A percentile compares a stretch with the other conserved stretches of the same genome.
Evolutionary conservation across 2,797 vertebrate species (phyloP).

Genomic region (Pelodytes ibericus): DNA sequence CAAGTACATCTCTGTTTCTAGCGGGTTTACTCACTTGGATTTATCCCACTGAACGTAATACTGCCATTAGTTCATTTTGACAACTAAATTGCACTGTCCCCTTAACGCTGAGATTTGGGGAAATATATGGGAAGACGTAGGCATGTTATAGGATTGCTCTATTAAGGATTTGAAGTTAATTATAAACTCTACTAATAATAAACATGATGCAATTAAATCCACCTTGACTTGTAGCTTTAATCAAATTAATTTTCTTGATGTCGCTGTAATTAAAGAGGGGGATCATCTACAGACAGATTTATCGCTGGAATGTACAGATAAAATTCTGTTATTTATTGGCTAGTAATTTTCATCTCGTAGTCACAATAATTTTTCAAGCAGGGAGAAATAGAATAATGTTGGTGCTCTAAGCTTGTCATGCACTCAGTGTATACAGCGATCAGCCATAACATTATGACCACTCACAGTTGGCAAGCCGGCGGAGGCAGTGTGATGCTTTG

Average conservation of each 20-base stretch:
- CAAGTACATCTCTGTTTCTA: conserved; percentile 25
- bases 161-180: conserved; percentile 51
- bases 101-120: conserved; percentile 26
- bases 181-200: conserved; percentile 53
- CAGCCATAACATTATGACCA: too few relatives aligned
- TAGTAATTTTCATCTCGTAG: conserved; percentile 37
- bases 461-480: too few relatives aligned
- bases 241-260: conserved; percentile 53
- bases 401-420: too few relatives aligned
- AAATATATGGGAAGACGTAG: conserved; percentile 32
- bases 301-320: conserved; percentile 47
- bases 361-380: conserved; percentile 43
- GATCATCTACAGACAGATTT: conserved; percentile 49
- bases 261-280: conserved; percentile 55
- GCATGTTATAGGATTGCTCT: conserved; percentile 33
- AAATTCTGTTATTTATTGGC: conserved; percentile 50
- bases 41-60: conserved; percentile 49
- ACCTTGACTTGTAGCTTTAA: conserved; percentile 56
- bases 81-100: conserved; percentile 35
- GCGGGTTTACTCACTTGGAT: conserved; percentile 42
- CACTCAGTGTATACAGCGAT: too few relatives aligned
- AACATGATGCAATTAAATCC: conserved; percentile 55
- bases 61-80: conserved; percentile 49
- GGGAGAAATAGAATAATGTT: too few relatives aligned
- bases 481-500: too few relatives aligned